Base-by-base conservation (phyloP, 1,140 invertebrate species). In the Cephus cinctus region DNA sequence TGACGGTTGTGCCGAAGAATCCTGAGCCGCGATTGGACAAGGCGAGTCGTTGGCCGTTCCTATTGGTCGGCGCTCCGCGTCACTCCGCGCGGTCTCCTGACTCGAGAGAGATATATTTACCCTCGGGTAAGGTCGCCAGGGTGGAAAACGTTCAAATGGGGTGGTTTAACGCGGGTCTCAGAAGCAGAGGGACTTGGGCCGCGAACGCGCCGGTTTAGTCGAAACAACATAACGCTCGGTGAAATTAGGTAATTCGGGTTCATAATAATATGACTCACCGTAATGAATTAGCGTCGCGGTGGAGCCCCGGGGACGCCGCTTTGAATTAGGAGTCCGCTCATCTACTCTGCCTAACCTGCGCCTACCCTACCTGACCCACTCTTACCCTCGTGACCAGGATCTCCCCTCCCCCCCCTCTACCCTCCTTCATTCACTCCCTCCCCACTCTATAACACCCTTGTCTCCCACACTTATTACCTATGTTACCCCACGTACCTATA, bases 141-240 rank as follows among this genome's bases (percentile, higher is more conserved):
- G 69, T 76, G 73, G 74, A 75, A 75, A 76, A 75, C 73, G 74
- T 67, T 74, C 74, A 75, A 75, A 75, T 76, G 69, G 74, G 74
- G 73, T 75, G 74, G 74, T 76, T 76, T 75, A 75, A 74, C 71
- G 71, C 70, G 71, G 73, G 69, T 64, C 70, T 72, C 66, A 65
- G 59, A 68, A 68, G 63, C 68, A 70, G 71, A 74, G 75, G 70
- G 73, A 74, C 70, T 67, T 65, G 59, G 38, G 34, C 23, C 19
- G 21, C 40, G 21, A 41, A 30, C 16, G 18, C 14, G 22, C 16
- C 36, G 43, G 40, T 50, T 60, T 67, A 57, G 63, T 69, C 64
- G 67, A 71, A 74, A 71, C 69, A 73, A 71, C 65, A 65, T 72
- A 74, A 73, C 70, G 69, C 71, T 63, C 66, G 67, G 63, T 68